A percentile compares a stretch with the other conserved stretches of the same genome.
Conservation (phyloP, 2,113 vertebrate species). For the Pseudorectes ferrugineus region DNA sequence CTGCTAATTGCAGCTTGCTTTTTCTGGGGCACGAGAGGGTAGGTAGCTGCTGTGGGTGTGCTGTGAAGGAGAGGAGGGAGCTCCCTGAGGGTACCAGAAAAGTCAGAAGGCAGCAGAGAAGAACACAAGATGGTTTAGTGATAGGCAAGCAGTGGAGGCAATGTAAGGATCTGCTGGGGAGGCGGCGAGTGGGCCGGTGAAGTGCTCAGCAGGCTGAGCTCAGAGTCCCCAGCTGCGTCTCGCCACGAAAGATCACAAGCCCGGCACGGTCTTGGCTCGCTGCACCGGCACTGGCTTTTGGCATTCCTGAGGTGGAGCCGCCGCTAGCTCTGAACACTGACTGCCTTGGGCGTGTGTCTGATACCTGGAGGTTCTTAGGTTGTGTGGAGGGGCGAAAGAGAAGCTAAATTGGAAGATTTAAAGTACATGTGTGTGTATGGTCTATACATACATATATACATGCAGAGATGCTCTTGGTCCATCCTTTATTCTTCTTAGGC, state of each 20-base stretch:
- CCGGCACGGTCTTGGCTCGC: neutral
- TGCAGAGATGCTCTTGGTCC: neutral
- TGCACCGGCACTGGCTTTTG: neutral
- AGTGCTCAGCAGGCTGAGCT: slow-evolving; percentile 54
- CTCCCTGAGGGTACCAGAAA: neutral
- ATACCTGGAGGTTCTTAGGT: neutral
- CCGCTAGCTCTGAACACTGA: neutral
- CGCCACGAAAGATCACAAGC: neutral
- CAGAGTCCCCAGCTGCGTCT: slow-evolving; percentile 46
- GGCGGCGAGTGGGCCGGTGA: slow-evolving; percentile 38
- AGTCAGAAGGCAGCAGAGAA: slow-evolving; percentile 5
- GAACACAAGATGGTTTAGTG: neutral
- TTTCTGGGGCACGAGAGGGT: neutral
- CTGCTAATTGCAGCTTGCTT: neutral
- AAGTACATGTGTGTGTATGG: neutral
- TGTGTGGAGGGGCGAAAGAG: neutral
- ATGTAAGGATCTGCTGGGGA: neutral
- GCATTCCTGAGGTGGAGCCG: neutral
- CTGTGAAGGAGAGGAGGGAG: neutral
- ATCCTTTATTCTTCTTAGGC: neutral
- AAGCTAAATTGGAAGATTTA: neutral
- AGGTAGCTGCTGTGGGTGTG: neutral
- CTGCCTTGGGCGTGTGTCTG: neutral
- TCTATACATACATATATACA: accelerated
- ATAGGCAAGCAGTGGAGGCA: neutral